Base-by-base conservation (phyloP, 2,797 vertebrate species). In the Sebastes trivittatus region DNA sequence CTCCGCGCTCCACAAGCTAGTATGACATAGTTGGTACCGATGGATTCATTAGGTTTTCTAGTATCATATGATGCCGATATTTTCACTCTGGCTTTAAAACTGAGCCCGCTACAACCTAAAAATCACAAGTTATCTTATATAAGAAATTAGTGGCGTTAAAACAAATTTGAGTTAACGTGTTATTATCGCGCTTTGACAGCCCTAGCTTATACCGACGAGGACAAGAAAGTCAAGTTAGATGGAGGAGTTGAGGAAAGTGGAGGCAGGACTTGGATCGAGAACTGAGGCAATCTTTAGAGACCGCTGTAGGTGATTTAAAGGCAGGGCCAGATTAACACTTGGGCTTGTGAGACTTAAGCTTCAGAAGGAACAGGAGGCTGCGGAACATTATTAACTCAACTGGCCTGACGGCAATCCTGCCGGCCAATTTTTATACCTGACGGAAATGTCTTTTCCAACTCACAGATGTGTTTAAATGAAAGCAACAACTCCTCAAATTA, bases 311-410 rank as follows among this genome's bases (percentile, higher is more conserved):
- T 77, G 60, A 79, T 77, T 86, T 67, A 62, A 68, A 90, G 66
- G 23, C 60, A 58, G 49, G 23, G n/a, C 49, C 20, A 66, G 70
- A 78, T 80, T 78, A 80, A 61, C 13, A 71, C 52, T 27, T 59
- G 36, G 58, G 58, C 64, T 64, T 59, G 29, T 68, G 77, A 72
- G 75, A 81, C 30, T 78, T 20, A 16, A 32, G 20, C 56, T 68
- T 46, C 20, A 75, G 49, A 49, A 54, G 18, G 65, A 60, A 27
- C 61, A 77, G 27, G 32, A 76, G 65, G 54, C 71, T 71, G 59
- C 27, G 56, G 60, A 72, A 87, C 71, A 78, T 82, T 58, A 87
- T 82, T 82, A 81, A 89, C 78, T 86, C 7, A 38, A 23, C 60
- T 65, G 79, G 65, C 56, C 75, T 60, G n/a, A 49, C 10, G 29